Conservation (phyloP, 2,888 invertebrate genomes). For the Anticlea derivata region DNA sequence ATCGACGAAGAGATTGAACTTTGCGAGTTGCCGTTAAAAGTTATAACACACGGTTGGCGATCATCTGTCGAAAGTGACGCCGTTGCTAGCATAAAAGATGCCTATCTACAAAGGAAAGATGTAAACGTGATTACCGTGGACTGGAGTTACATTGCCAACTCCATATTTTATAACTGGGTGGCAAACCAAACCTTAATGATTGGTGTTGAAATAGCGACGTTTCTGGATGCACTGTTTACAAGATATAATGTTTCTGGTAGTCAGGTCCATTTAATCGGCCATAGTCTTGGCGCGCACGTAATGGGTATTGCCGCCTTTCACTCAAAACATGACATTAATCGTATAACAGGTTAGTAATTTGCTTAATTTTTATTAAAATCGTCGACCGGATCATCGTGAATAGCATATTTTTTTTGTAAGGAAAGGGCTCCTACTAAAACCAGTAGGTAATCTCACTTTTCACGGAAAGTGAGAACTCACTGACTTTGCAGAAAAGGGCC, state of each 20-base stretch:
- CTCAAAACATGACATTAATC: conserved; percentile 40
- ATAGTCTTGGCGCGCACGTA: conserved; percentile 64
- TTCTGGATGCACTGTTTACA: conserved; percentile 45
- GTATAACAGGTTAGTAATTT: conserved; percentile 51
- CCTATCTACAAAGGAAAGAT: conserved; percentile 61
- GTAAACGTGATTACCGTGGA: conserved; percentile 71
- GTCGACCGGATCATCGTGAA: too few species aligned
- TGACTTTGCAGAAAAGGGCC: too few species aligned
- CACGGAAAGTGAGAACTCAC: too few species aligned
- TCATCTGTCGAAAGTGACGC: conserved; percentile 62
- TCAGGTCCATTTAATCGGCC: conserved; percentile 59
- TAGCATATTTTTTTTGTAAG: too few species aligned
- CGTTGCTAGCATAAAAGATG: conserved; percentile 63
- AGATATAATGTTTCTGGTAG: conserved; percentile 47
- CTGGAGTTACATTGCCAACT: conserved; percentile 58
- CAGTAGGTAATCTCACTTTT: too few species aligned
- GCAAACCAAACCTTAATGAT: conserved; percentile 52
- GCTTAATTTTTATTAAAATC: too few species aligned
- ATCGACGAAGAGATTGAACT: conserved; percentile 29
- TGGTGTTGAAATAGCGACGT: conserved; percentile 47
- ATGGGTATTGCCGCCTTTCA: conserved; percentile 57
- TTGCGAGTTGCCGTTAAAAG: conserved; percentile 57
- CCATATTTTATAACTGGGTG: conserved; percentile 53
- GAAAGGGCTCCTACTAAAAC: too few species aligned
- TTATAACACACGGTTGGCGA: conserved; percentile 80